Evolutionary conservation across 2,797 vertebrate species (phyloP).

Genomic region (Anguilla obscura): DNA sequence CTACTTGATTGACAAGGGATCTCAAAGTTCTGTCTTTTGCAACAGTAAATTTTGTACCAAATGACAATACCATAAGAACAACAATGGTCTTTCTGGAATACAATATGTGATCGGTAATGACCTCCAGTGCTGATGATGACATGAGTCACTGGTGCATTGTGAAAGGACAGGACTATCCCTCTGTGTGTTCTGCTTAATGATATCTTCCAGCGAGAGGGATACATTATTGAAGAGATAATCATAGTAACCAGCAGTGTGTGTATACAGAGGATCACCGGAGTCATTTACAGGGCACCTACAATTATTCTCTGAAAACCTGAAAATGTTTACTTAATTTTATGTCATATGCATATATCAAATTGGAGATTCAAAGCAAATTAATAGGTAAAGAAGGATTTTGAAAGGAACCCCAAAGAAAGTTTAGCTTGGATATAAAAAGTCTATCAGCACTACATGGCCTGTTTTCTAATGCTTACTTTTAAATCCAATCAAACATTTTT

Average conservation of each 20-base stretch:
- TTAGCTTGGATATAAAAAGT: background rate
- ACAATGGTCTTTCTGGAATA: background rate
- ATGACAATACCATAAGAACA: background rate
- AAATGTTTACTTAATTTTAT: background rate
- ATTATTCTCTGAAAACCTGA: background rate
- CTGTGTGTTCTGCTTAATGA: slow-evolving; percentile 35
- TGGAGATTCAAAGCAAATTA: background rate
- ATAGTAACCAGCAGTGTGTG: slow-evolving; percentile 6
- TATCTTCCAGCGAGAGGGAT: slow-evolving; percentile 25
- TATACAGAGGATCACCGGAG: background rate
- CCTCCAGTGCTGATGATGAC: slow-evolving; percentile 9
- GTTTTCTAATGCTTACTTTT: background rate
- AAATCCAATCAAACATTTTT: background rate
- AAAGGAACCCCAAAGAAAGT: background rate
- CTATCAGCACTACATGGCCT: background rate
- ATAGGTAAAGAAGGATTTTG: background rate
- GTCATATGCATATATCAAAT: background rate
- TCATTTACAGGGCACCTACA: slow-evolving; percentile 11
- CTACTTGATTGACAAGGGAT: too few relatives aligned
- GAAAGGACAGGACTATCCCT: slow-evolving; percentile 12
- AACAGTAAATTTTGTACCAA: background rate
- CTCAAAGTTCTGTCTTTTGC: background rate
- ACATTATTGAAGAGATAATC: slow-evolving; percentile 39
- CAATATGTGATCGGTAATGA: slow-evolving; percentile 6
- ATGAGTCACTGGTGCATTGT: slow-evolving; percentile 38